A percentile compares a stretch with the other conserved stretches of the same genome.
phyloP scores from a whole-genome alignment of 1,140 invertebrate genomes.

The Euschistus heros region DNA sequence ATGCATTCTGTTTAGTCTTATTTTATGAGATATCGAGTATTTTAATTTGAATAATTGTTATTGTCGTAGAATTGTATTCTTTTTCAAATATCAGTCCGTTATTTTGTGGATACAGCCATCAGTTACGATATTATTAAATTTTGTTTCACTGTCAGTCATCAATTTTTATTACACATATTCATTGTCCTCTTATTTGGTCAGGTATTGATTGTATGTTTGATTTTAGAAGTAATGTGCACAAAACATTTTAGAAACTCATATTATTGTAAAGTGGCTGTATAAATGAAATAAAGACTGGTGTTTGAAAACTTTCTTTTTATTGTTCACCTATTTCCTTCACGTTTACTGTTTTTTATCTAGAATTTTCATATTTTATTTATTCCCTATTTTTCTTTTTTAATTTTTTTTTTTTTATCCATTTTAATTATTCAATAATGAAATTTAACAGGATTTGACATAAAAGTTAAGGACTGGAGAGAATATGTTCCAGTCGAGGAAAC shows the following conservation, averaged over 20 bases:
- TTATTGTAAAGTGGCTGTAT: conserved; percentile 4
- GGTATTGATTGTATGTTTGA: background rate
- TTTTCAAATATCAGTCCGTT: conserved; percentile 20
- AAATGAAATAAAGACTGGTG: conserved; percentile 20
- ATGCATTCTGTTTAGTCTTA: no score
- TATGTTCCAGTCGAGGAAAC: conserved; percentile 12
- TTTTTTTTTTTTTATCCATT: background rate
- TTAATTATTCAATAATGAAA: background rate
- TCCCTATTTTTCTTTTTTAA: conserved; percentile 1
- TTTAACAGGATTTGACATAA: conserved; percentile 18
- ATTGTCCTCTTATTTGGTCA: background rate
- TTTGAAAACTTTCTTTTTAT: conserved; percentile 14
- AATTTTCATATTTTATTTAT: background rate
- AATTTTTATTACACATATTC: background rate
- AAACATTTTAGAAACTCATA: no score
- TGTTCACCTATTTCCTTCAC: background rate
- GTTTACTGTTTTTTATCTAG: background rate
- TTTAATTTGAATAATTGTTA: no score
- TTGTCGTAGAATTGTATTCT: no score
- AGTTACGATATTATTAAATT: background rate
- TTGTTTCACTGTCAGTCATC: background rate
- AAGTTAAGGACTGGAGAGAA: conserved; percentile 23
- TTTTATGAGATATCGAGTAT: no score
- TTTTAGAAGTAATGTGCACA: background rate
- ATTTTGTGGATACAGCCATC: conserved; percentile 10